Percentiles rank a stretch among this genome's conserved stretches.
These are phyloP conservation scores for Oncopodura yosiiana DNA, from an alignment of 1,140 invertebrate genomes.

Conservation along the genomic window DNA sequence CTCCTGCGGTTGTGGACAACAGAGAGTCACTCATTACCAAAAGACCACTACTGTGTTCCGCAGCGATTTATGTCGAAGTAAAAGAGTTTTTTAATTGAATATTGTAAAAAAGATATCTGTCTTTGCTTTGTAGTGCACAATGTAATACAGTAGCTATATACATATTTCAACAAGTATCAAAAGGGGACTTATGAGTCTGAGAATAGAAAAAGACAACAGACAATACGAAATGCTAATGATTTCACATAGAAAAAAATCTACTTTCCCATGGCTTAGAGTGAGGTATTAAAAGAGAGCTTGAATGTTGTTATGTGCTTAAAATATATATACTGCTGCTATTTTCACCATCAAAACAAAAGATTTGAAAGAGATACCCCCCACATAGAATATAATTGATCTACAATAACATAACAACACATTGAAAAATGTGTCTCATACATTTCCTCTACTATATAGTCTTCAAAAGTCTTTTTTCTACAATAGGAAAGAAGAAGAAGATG, in stretches of 20 bases:
- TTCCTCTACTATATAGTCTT: neutral
- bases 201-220: neutral
- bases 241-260: slow-evolving; percentile 25
- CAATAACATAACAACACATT: slow-evolving; percentile 1
- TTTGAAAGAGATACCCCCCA: slow-evolving; percentile 22
- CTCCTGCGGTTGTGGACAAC: too few relatives aligned
- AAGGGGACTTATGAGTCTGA: neutral
- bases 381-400: slow-evolving; percentile 13
- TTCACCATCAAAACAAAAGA: slow-evolving; percentile 31
- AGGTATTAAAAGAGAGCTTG: too few relatives aligned
- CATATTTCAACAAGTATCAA: neutral
- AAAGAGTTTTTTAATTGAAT: too few relatives aligned
- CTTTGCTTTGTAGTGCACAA: neutral
- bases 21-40: neutral
- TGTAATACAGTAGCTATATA: neutral
- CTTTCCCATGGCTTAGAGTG: too few relatives aligned
- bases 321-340: too few relatives aligned
- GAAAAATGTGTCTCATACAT: slow-evolving; percentile 20
- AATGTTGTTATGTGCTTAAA: too few relatives aligned
- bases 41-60: neutral
- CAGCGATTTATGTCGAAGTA: neutral
- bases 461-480: neutral
- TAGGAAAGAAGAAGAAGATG: neutral
- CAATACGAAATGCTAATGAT: slow-evolving; percentile 31
- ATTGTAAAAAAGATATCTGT: too few relatives aligned